phyloP scores from a whole-genome alignment of 2,888 invertebrate species.

The Eurytoma adleriae region DNA sequence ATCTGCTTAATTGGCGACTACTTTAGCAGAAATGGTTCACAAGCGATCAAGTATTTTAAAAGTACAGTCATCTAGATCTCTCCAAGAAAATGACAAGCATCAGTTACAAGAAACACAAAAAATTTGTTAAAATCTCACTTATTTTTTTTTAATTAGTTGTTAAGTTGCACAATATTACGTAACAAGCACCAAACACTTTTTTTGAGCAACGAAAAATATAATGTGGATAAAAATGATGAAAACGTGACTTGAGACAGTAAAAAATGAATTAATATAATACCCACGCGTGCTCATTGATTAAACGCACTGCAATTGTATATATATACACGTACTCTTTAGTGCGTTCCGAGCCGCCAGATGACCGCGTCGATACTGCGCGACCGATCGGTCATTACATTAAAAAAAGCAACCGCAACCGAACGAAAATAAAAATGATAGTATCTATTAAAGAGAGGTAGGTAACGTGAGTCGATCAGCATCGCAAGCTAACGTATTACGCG shows the following conservation, averaged over 20 bases:
- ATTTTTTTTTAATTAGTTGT: no score
- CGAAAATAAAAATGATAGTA: conserved; percentile 45
- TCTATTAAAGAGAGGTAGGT: conserved; percentile 28
- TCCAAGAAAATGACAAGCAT: no score
- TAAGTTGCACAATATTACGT: no score
- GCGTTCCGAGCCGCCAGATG: conserved; percentile 19
- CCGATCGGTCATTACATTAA: conserved; percentile 31
- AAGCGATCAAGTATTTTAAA: no score
- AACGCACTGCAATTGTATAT: background rate
- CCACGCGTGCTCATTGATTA: background rate
- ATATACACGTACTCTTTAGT: conserved; percentile 1
- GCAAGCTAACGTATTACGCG: conserved; percentile 29
- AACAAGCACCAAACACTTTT: no score
- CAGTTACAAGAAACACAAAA: no score
- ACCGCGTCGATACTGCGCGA: conserved; percentile 23
- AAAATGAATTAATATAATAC: conserved; percentile 20
- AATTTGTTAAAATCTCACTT: no score
- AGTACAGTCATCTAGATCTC: no score
- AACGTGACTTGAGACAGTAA: background rate
- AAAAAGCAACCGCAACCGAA: conserved; percentile 23
- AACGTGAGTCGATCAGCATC: background rate
- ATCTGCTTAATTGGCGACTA: no score
- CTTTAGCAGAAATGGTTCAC: no score
- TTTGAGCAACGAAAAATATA: no score
- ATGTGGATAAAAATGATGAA: background rate